Evolutionary conservation across 1,140 invertebrate genomes (phyloP).

Genomic region (Phocides pigmalion): DNA sequence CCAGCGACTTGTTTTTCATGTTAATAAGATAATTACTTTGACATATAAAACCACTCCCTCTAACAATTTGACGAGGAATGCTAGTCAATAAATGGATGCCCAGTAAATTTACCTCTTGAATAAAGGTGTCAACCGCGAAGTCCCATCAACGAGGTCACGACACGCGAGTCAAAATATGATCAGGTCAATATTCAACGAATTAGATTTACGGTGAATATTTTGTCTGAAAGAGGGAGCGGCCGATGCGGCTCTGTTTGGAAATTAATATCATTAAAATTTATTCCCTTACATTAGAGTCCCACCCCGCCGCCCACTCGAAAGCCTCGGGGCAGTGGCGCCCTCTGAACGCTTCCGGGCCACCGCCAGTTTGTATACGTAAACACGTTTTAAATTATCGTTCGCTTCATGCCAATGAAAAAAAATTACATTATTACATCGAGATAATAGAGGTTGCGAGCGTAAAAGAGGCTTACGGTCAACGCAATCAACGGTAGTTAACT

Average conservation of each 20-base stretch:
- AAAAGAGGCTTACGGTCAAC: slow-evolving; percentile 19
- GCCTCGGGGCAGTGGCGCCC: slow-evolving; percentile 42
- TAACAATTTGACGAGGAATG: not conserved
- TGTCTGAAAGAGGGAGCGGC: slow-evolving; percentile 45
- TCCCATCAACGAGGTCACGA: slow-evolving; percentile 5
- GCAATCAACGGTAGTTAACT: slow-evolving; percentile 25
- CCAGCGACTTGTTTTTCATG: not conserved
- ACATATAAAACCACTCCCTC: not conserved
- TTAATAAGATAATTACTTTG: not conserved
- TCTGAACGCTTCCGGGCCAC: slow-evolving; percentile 44
- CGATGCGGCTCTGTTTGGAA: slow-evolving; percentile 48
- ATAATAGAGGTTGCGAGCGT: slow-evolving; percentile 37
- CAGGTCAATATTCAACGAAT: slow-evolving; percentile 29
- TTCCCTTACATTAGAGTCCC: slow-evolving; percentile 51
- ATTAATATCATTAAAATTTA: slow-evolving; percentile 68
- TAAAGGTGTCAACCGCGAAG: slow-evolving; percentile 15
- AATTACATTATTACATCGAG: slow-evolving; percentile 34
- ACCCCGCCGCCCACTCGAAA: slow-evolving; percentile 22
- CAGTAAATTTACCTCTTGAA: slow-evolving; percentile 11
- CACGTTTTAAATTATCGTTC: slow-evolving; percentile 65
- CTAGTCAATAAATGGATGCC: not conserved
- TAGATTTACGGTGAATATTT: slow-evolving; percentile 24
- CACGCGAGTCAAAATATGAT: slow-evolving; percentile 22
- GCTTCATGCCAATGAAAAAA: slow-evolving; percentile 38
- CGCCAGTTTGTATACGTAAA: slow-evolving; percentile 50